Evolutionary conservation across 2,797 vertebrate genomes (phyloP).

Genomic region (Sebastes vulpes): DNA sequence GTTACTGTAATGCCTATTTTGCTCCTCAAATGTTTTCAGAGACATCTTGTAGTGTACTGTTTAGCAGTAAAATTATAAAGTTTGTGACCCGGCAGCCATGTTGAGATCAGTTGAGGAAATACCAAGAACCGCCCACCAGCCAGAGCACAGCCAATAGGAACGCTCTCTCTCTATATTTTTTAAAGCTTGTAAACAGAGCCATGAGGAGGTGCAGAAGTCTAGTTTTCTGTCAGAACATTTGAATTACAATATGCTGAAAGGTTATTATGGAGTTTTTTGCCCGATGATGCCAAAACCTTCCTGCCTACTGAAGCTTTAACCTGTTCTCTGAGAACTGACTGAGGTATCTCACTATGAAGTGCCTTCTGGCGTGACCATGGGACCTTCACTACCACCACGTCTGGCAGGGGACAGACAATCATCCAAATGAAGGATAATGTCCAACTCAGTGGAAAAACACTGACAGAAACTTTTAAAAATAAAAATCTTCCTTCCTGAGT

Average conservation of each 20-base stretch:
- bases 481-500: constrained; percentile 55
- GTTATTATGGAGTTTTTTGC: no score
- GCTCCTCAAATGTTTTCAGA: no score
- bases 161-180: no score
- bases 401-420: background rate
- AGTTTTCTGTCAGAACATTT: no score
- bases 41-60: no score
- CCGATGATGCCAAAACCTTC: rapidly evolving
- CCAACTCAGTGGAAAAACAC: background rate
- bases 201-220: no score
- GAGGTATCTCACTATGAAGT: background rate
- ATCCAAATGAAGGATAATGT: background rate
- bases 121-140: no score
- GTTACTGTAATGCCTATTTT: no score
- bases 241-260: no score
- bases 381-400: background rate
- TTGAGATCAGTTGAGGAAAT: no score
- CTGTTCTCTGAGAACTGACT: background rate
- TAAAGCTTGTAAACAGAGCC: rapidly evolving
- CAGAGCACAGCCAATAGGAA: rapidly evolving
- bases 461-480: background rate
- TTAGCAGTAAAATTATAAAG: background rate
- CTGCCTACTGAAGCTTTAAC: no score
- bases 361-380: background rate
- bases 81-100: rapidly evolving